Evolutionary conservation across 2,113 vertebrate genomes (phyloP).

Genomic region (Gnathonemus echidnorhynchus): DNA sequence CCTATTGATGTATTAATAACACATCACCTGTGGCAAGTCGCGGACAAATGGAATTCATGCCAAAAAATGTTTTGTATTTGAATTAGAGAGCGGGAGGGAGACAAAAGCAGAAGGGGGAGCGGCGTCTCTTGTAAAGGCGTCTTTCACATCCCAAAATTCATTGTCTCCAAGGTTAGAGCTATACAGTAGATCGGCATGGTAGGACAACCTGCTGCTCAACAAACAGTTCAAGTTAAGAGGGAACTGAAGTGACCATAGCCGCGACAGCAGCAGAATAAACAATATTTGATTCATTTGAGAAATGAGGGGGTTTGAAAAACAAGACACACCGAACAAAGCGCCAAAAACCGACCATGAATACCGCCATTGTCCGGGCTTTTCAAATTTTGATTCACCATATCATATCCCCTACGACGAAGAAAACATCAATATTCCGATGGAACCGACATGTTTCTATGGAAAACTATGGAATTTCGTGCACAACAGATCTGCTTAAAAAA

Average conservation of each 20-base stretch:
- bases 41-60: not conserved
- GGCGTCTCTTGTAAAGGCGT: conserved; percentile 48
- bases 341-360: conserved; percentile 72
- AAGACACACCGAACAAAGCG: conserved; percentile 56
- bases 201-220: conserved; percentile 86
- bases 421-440: conserved; percentile 98
- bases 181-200: conserved; percentile 71
- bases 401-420: conserved; percentile 98
- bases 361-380: conserved; percentile 83
- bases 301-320: conserved; percentile 59
- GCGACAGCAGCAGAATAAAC: conserved; percentile 77
- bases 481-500: conserved; percentile 81
- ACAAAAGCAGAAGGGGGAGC: not conserved
- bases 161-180: conserved; percentile 63
- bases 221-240: conserved; percentile 80
- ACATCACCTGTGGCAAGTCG: conserved; percentile 2
- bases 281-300: conserved; percentile 87
- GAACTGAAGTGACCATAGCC: conserved; percentile 74
- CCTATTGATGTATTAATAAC: conserved; percentile 12
- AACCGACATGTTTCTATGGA: conserved; percentile 98
- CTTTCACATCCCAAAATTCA: conserved; percentile 60
- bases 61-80: conserved; percentile 1
- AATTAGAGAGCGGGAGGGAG: not conserved
- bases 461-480: conserved; percentile 92
- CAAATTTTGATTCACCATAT: conserved; percentile 97